Percentiles rank a stretch among this genome's conserved stretches.
phyloP scores from a whole-genome alignment of 2,797 vertebrate species.

The Darevskia nairensis region DNA sequence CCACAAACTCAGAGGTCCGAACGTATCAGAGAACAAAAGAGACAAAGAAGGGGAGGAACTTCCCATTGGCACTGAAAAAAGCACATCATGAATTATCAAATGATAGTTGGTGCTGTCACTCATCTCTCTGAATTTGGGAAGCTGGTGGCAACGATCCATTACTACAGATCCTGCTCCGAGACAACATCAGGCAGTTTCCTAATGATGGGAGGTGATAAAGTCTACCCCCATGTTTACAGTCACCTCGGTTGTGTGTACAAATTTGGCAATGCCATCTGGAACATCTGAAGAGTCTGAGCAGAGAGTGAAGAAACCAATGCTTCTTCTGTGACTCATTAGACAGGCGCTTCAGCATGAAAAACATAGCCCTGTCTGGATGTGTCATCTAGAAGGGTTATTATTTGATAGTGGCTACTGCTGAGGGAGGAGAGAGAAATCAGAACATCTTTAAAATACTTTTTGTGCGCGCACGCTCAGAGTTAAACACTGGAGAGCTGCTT shows the following conservation, averaged over 20 bases:
- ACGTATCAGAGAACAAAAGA: too few species aligned
- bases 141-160: not conserved
- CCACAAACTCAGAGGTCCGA: too few species aligned
- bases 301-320: not conserved
- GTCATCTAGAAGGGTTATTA: not conserved
- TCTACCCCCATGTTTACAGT: not conserved
- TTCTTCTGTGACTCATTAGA: not conserved
- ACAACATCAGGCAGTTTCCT: not conserved
- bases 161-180: not conserved
- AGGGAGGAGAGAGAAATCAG: not conserved
- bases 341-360: not conserved
- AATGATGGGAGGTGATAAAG: not conserved
- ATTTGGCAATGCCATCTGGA: conserved; percentile 3
- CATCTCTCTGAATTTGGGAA: not conserved
- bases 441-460: too few species aligned
- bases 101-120: not conserved
- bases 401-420: conserved; percentile 1
- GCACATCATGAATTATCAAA: not conserved
- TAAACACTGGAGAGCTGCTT: too few species aligned
- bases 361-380: not conserved
- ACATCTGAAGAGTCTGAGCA: not conserved
- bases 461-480: fast-evolving
- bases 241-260: conserved; percentile 5
- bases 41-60: too few species aligned
- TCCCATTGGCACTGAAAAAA: not conserved